Conservation (phyloP, 2,113 vertebrate genomes). For the Mirounga angustirostris region DNA sequence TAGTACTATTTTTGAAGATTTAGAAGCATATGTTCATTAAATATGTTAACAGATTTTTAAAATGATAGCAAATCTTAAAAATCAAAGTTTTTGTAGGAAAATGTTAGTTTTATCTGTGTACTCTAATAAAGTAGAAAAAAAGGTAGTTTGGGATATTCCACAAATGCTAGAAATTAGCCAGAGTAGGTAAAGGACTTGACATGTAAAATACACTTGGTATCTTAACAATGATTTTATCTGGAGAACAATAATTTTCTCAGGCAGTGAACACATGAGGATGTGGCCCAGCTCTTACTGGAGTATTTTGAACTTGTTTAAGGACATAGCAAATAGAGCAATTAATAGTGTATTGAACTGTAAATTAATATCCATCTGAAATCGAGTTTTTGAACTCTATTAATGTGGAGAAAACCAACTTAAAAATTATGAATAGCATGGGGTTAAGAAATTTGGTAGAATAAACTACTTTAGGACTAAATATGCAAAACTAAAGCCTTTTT, state of each 20-base stretch:
- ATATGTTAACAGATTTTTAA: neutral
- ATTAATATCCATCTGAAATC: conserved; percentile 27
- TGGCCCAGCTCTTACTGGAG: neutral
- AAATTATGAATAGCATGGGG: neutral
- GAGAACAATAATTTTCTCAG: neutral
- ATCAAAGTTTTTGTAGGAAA: neutral
- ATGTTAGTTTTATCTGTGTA: neutral
- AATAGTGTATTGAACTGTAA: conserved; percentile 33
- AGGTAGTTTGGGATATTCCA: neutral
- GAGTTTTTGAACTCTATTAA: neutral
- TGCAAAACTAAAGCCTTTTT: neutral
- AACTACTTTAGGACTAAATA: neutral
- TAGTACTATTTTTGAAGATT: neutral
- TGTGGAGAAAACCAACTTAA: neutral
- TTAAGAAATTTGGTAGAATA: neutral
- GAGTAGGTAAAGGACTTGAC: neutral
- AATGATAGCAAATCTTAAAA: conserved; percentile 8
- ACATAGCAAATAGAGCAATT: neutral
- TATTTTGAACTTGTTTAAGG: conserved; percentile 44
- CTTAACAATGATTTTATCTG: neutral
- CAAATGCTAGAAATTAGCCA: conserved; percentile 7
- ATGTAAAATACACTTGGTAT: neutral
- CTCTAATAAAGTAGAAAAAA: conserved; percentile 29
- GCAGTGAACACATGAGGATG: neutral
- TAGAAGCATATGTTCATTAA: neutral